These are phyloP conservation scores for Prunella strophiata DNA, from an alignment of 2,797 vertebrate genomes.

Conservation along the genomic window DNA sequence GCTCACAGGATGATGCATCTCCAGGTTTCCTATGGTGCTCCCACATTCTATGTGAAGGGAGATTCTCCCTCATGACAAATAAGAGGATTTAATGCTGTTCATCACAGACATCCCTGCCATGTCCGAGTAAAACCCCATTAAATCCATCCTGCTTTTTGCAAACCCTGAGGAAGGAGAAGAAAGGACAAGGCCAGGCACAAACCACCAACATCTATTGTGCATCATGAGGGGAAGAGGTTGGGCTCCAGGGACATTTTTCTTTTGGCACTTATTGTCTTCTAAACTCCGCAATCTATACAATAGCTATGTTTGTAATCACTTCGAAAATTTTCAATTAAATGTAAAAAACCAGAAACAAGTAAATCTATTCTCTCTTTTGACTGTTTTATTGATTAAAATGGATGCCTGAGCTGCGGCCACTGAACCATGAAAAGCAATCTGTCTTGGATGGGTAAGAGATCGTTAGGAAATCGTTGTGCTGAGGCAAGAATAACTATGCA, in stretches of 20 bases:
- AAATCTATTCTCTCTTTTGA: conserved; percentile 83
- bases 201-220: background rate
- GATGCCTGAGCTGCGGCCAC: conserved; percentile 75
- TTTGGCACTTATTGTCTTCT: conserved; percentile 57
- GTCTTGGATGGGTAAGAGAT: conserved; percentile 81
- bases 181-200: background rate
- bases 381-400: conserved; percentile 83
- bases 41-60: background rate
- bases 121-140: conserved; percentile 1
- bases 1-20: background rate
- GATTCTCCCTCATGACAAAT: background rate
- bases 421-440: conserved; percentile 84
- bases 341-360: conserved; percentile 76
- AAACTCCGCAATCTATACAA: conserved; percentile 61
- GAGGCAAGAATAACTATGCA: conserved; percentile 71
- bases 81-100: background rate
- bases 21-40: background rate
- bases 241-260: background rate
- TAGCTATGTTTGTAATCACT: conserved; percentile 75
- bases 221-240: background rate
- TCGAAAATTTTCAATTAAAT: conserved; percentile 81
- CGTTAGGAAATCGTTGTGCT: conserved; percentile 78
- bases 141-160: background rate
- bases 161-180: background rate
- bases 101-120: background rate